Base-by-base conservation (phyloP, 2,888 invertebrate genomes). In the Tortricodes alternella region DNA sequence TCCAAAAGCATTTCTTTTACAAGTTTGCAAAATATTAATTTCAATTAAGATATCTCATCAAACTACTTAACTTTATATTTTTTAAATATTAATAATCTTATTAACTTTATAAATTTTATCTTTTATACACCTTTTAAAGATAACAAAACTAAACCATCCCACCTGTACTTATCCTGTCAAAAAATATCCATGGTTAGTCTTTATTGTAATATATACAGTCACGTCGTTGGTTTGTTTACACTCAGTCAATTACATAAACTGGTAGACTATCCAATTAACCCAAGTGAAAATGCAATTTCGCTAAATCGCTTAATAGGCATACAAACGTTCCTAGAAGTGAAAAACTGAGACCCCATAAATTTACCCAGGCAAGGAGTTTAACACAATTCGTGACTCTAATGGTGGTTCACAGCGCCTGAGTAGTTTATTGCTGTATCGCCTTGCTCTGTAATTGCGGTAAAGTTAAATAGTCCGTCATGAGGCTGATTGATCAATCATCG, bases 361-460 rank as follows among this genome's bases (percentile, higher is more conserved):
- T 79, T 73, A 62, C 53, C 55, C 62, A 63, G 66, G 74, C 73
- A 74, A 75, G 72, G 70, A 77, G 79, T 73, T 80, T 78, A 83
- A 78, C 80, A 75, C 76, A 73, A 72, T 71, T 85, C 87, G 87
- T 87, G 88, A 85, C 83, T 75, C 56, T 76, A 83, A 79, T 78
- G 78, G 75, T 80, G 79, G 74, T 67, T 66, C 67, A 55, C 67
- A 65, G 71, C 66, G 68, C 66, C 63, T 57, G 46, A 60, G 70
- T 79, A 75, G 82, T 82, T 84, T 85, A 85, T 81, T 69, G 70
- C 69, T 32, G 61, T 68, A 43, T 46, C 59, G 61, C 53, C 49
- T 60, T 41, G 52, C 56, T 60, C 48, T 57, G 61, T 64, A 65
- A 74, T 68, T 70, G 68, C 65, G 51, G 58, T n/a, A n/a, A n/a